Conservation (phyloP, 2,797 vertebrate species). For the Bradypodion pumilum region DNA sequence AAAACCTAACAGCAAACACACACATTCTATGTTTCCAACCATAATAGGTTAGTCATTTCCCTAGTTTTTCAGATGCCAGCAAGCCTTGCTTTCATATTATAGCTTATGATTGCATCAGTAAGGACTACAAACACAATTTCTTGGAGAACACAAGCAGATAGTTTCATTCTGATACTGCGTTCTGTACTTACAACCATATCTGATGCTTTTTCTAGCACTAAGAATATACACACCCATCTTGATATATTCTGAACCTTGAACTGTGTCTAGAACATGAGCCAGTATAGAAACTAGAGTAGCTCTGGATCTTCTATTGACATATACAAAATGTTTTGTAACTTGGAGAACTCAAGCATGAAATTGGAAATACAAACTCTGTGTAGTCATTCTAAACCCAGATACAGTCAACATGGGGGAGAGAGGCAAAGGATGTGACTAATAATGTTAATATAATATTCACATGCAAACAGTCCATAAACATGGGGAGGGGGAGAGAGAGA, state of each 20-base stretch:
- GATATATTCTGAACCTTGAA: neutral
- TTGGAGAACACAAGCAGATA: neutral
- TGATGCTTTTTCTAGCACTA: neutral
- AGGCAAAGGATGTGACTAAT: neutral
- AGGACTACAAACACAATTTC: neutral
- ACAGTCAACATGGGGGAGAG: neutral
- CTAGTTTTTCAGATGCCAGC: neutral
- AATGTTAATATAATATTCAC: neutral
- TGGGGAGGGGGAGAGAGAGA: neutral
- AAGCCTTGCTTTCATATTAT: neutral
- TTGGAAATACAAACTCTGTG: neutral
- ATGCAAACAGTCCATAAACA: neutral
- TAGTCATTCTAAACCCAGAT: neutral
- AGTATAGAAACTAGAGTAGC: neutral
- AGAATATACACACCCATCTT: neutral
- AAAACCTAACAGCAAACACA: too few relatives aligned
- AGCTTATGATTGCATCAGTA: neutral
- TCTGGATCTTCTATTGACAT: neutral
- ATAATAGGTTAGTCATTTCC: neutral
- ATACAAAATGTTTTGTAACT: neutral
- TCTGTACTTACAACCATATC: neutral
- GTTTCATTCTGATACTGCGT: neutral
- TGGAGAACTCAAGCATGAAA: neutral
- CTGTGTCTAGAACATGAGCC: neutral
- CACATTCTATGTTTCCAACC: too few relatives aligned